These are phyloP conservation scores for Channallabes apus DNA, from an alignment of 2,797 vertebrate genomes.

Conservation along the genomic window DNA sequence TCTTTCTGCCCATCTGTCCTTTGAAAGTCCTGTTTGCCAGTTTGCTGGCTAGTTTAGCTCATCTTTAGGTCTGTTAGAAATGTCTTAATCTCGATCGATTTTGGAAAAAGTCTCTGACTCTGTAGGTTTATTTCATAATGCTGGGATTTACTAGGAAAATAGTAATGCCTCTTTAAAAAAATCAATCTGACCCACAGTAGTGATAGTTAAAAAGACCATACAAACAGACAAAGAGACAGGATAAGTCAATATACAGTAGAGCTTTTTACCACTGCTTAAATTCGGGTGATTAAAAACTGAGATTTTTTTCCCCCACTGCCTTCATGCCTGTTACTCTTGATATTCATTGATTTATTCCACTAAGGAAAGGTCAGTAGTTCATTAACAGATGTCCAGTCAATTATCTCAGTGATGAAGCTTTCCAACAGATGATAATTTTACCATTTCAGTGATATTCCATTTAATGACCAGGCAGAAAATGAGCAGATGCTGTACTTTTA, in stretches of 20 bases:
- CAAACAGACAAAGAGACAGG: neutral
- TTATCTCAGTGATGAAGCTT: constrained; percentile 1
- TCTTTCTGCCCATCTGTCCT: neutral
- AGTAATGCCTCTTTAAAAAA: too few species aligned
- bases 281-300: neutral
- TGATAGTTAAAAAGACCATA: neutral
- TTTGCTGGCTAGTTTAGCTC: neutral
- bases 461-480: constrained; percentile 2
- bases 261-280: neutral
- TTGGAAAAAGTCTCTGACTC: neutral
- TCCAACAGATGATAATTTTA: constrained; percentile 7
- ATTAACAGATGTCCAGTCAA: constrained; percentile 45
- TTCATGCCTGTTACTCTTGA: constrained; percentile 8
- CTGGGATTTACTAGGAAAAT: neutral
- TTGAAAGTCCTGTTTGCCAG: neutral
- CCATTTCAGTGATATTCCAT: neutral
- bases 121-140: neutral
- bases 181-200: neutral
- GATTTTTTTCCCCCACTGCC: neutral
- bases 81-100: neutral
- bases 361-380: constrained; percentile 25
- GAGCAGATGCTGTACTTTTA: neutral
- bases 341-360: neutral
- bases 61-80: neutral
- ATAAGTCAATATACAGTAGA: neutral